Evolutionary conservation across 1,140 invertebrate species (phyloP).

Genomic region (Drepana arcuata): DNA sequence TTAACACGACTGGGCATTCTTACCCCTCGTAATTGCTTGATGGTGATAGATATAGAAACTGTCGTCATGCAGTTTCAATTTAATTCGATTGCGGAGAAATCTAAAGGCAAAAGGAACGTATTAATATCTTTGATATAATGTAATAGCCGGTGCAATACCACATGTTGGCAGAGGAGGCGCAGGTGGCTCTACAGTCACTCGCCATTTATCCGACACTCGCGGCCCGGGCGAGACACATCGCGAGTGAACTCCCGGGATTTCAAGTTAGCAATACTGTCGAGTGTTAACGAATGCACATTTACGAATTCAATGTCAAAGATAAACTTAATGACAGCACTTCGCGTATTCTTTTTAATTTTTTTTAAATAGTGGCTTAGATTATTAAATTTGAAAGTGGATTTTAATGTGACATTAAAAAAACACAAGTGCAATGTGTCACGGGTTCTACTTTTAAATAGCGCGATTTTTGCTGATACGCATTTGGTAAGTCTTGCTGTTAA

Average conservation of each 20-base stretch:
- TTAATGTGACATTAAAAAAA: no score
- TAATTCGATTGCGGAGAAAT: neutral
- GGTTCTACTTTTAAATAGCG: no score
- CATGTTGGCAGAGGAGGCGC: slow-evolving; percentile 24
- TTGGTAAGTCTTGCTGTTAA: no score
- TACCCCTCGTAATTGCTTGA: neutral
- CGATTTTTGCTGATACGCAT: no score
- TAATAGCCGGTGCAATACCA: slow-evolving; percentile 36
- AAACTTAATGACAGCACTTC: no score
- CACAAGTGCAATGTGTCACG: no score
- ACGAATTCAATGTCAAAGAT: no score
- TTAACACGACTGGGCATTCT: neutral
- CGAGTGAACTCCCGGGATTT: slow-evolving; percentile 16
- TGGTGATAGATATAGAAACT: no score
- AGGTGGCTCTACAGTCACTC: slow-evolving; percentile 24
- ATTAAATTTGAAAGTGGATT: no score
- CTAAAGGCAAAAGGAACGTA: neutral
- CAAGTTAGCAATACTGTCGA: slow-evolving; percentile 16
- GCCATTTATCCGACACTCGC: slow-evolving; percentile 54
- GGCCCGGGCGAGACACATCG: slow-evolving; percentile 33
- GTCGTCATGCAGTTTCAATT: neutral
- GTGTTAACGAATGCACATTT: no score
- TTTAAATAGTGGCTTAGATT: no score
- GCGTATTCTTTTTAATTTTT: no score
- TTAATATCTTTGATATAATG: neutral